phyloP scores from a whole-genome alignment of 1,140 invertebrate species.

The Brachionus plicatilis region DNA sequence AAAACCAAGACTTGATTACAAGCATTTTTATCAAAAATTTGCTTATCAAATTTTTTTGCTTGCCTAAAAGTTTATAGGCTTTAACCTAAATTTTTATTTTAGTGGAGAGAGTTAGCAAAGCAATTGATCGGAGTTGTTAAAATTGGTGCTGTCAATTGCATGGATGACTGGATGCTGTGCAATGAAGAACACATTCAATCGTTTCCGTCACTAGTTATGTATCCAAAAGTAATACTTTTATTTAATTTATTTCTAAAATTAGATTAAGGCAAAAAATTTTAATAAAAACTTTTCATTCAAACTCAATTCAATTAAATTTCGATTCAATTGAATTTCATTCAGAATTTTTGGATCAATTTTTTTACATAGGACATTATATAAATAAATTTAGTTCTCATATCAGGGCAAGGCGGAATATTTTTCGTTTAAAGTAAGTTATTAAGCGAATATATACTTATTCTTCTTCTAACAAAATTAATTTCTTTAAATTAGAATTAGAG shows the following conservation, averaged over 20 bases:
- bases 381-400: too few relatives aligned
- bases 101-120: conserved; percentile 72
- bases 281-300: neutral
- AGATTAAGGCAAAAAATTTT: neutral
- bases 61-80: neutral
- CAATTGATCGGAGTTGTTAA: conserved; percentile 66
- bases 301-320: too few relatives aligned
- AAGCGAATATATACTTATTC: too few relatives aligned
- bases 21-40: neutral
- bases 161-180: conserved; percentile 69
- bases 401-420: too few relatives aligned
- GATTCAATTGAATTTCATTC: too few relatives aligned
- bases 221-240: conserved; percentile 54
- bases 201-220: conserved; percentile 68
- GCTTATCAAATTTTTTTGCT: neutral
- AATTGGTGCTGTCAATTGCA: conserved; percentile 75
- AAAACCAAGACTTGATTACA: neutral
- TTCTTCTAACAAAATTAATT: too few relatives aligned
- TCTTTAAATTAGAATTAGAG: too few relatives aligned
- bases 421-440: too few relatives aligned
- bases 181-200: conserved; percentile 62
- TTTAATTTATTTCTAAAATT: neutral
- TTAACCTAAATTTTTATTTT: conserved; percentile 27
- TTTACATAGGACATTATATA: too few relatives aligned
- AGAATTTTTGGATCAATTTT: too few relatives aligned